Conservation (phyloP, 2,888 invertebrate genomes). For the Drosophila vallismaia region DNA sequence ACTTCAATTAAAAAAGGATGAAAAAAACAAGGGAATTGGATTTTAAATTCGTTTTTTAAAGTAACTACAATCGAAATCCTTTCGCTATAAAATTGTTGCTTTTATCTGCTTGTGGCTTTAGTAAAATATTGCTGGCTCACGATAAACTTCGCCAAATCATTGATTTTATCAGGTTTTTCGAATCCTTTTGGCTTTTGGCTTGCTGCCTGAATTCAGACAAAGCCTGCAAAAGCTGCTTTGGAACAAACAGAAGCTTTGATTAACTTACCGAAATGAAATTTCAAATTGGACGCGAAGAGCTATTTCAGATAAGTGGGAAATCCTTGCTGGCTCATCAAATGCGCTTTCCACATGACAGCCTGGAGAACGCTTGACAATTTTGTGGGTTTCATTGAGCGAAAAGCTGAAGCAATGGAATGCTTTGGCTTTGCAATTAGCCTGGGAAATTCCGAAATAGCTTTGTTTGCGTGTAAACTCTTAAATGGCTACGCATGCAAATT, state of each 20-base stretch:
- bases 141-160: constrained; percentile 19
- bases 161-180: constrained; percentile 1
- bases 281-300: constrained; percentile 1
- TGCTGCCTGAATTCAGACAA: constrained; percentile 13
- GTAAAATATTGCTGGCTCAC: constrained; percentile 1
- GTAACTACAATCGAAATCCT: too few relatives aligned
- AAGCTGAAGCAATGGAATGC: constrained; percentile 9
- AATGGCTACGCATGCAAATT: constrained; percentile 64
- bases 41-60: not conserved
- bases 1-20: not conserved
- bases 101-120: not conserved
- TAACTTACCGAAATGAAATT: constrained; percentile 29
- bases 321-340: constrained; percentile 35
- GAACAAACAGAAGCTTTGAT: constrained; percentile 32
- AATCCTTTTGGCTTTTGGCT: constrained; percentile 25
- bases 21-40: not conserved
- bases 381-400: constrained; percentile 21
- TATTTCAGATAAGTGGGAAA: constrained; percentile 29
- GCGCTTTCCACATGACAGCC: constrained; percentile 3
- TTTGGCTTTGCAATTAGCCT: constrained; percentile 4
- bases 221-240: not conserved
- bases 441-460: constrained; percentile 13
- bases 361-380: constrained; percentile 4
- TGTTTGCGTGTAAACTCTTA: constrained; percentile 41
- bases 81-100: too few relatives aligned